phyloP scores from a whole-genome alignment of 2,888 invertebrate species.

The Coecobrya sp. region DNA sequence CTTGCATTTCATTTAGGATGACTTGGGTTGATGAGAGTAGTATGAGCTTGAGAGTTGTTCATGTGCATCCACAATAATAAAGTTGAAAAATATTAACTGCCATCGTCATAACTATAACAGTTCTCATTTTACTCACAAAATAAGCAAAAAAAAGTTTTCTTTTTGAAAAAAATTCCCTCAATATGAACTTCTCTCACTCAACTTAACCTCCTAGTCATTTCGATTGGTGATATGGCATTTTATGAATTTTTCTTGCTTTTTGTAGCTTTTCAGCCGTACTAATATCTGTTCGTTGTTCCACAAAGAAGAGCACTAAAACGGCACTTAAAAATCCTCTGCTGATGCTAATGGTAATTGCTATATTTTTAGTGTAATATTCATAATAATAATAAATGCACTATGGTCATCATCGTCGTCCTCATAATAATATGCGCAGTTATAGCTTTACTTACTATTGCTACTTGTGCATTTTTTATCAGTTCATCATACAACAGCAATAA shows the following conservation, averaged over 20 bases:
- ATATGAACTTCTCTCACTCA: not conserved
- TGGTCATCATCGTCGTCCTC: conserved; percentile 34
- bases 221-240: conserved; percentile 31
- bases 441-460: not conserved
- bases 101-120: conserved; percentile 38
- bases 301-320: conserved; percentile 68
- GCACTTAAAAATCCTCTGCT: conserved; percentile 45
- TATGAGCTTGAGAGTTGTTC: not conserved
- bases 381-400: conserved; percentile 46
- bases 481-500: conserved; percentile 47
- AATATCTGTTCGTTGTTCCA: conserved; percentile 61
- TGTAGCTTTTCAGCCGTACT: not conserved
- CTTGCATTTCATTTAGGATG: not conserved
- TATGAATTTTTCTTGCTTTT: conserved; percentile 10
- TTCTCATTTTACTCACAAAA: conserved; percentile 31
- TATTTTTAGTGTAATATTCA: conserved; percentile 32
- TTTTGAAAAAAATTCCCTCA: conserved; percentile 4
- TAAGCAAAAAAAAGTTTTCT: not conserved
- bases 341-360: not conserved
- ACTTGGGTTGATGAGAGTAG: not conserved
- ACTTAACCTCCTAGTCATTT: not conserved
- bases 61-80: conserved; percentile 57
- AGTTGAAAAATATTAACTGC: conserved; percentile 41
- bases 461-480: not conserved
- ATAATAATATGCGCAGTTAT: conserved; percentile 28